Percentiles rank a stretch among this genome's conserved stretches.
These are phyloP conservation scores for Knipowitschia caucasica DNA, from an alignment of 2,797 vertebrate genomes.

Conservation along the genomic window DNA sequence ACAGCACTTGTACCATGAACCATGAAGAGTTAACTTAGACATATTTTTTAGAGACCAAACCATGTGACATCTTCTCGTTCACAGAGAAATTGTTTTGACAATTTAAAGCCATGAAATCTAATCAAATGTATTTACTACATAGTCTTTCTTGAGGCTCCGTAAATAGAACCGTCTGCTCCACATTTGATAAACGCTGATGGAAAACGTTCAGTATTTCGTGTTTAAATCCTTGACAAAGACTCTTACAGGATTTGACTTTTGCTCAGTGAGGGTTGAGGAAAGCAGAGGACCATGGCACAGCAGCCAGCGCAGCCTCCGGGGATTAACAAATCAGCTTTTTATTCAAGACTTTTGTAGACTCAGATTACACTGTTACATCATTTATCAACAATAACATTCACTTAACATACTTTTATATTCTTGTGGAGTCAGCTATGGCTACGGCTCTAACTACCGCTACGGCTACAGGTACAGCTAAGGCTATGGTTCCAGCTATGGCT, in stretches of 20 bases:
- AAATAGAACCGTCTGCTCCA: constrained; percentile 1
- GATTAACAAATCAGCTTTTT: not conserved
- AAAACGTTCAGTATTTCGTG: constrained; percentile 31
- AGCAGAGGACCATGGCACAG: constrained; percentile 8
- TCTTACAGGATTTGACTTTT: constrained; percentile 47
- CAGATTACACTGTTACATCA: not conserved
- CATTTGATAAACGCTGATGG: constrained; percentile 23
- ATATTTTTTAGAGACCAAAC: too few species aligned
- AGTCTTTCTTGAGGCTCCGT: not conserved
- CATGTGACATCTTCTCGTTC: too few species aligned
- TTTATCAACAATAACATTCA: not conserved
- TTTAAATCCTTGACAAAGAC: constrained; percentile 54
- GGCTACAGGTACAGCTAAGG: too few species aligned
- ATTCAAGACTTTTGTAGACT: not conserved
- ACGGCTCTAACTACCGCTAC: too few species aligned
- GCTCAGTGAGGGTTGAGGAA: constrained; percentile 22
- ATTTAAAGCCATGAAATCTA: not conserved
- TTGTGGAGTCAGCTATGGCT: not conserved
- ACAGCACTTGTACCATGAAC: not conserved
- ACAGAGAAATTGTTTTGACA: too few species aligned
- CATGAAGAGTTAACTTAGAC: not conserved
- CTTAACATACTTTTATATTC: not conserved
- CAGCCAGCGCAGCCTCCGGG: constrained; percentile 13
- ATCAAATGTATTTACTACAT: not conserved
- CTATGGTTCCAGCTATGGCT: too few species aligned